Evolutionary conservation across 64 coral and sea anemone genomes (phyloP), one percentile per base, ranked within the genome.

Genomic region (Platygyra sinensis): DNA sequence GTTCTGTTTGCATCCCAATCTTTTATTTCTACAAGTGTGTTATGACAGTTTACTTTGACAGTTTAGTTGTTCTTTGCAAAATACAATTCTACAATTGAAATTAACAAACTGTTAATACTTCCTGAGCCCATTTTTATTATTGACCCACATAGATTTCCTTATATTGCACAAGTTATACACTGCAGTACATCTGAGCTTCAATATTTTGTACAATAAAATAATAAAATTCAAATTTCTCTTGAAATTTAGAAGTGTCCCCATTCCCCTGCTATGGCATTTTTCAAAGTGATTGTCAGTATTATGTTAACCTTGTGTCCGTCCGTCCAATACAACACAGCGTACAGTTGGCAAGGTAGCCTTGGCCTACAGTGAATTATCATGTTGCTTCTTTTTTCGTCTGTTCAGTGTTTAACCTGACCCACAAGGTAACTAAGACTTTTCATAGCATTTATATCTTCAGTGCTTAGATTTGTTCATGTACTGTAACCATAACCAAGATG

Each of bases 301-400:
- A 80, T 87, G 74, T 94, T 77, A 93, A 86, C 55, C 49, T 65
- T 83, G 71, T 95, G 76, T 94, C 89, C 91, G 74, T 88, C 87
- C 86, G 77, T 96, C 91, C 86, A 93, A 91, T 96, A 96, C 94
- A 96, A 96, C 95, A 94, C 95, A 96, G 95, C 95, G 93, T 84
- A 96, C 95, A 96, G 95, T 96, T 93, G 95, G 74, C 95, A 96
- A 89, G 87, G 83, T 94, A 94, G 87, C 67, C 95, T 75, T 96
- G 95, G 95, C 95, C 95, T 91, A 77, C 85, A 94, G 88, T 96
- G 92, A 96, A 80, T 94, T 89, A 91, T 96, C 87, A 89, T 92
- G 76, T 87, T 86, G 55, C 87, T 46, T 89, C 92, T 93, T 85
- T 78, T 85, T 93, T 96, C 86, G 88, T 93, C 91, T 93, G 94